Evolutionary conservation across 2,888 invertebrate species (phyloP).

Genomic region (Brachypterus glaber): DNA sequence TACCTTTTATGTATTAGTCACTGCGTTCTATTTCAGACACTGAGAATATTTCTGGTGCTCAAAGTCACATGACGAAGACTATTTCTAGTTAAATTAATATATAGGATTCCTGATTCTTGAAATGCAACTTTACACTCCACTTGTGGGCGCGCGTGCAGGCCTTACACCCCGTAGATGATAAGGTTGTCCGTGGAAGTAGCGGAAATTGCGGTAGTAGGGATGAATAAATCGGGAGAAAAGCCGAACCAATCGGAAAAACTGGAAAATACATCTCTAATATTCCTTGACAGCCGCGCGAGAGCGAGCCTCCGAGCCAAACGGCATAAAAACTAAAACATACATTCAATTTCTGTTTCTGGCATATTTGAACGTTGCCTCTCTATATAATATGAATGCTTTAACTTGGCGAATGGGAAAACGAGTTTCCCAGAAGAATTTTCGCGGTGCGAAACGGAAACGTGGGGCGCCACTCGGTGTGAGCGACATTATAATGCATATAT

Average conservation of each 20-base stretch:
- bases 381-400: conserved; percentile 43
- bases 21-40: too few relatives aligned
- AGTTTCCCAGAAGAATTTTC: conserved; percentile 34
- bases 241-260: conserved; percentile 3
- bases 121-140: too few relatives aligned
- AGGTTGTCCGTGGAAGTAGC: conserved; percentile 11
- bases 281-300: too few relatives aligned
- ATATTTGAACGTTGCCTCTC: conserved; percentile 43
- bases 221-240: not conserved
- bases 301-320: conserved; percentile 15
- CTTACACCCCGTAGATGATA: too few relatives aligned
- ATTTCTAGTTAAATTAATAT: too few relatives aligned
- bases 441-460: conserved; percentile 24
- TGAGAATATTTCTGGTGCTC: too few relatives aligned
- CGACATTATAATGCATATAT: conserved; percentile 42
- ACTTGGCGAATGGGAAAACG: conserved; percentile 35
- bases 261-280: conserved; percentile 25
- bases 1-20: too few relatives aligned
- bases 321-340: conserved; percentile 40
- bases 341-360: conserved; percentile 43
- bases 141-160: too few relatives aligned
- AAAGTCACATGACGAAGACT: too few relatives aligned
- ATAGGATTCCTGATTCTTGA: too few relatives aligned
- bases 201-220: conserved; percentile 3
- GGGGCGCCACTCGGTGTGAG: conserved; percentile 28